A percentile compares a stretch with the other conserved stretches of the same genome.
These are phyloP conservation scores for Diabrotica undecimpunctata DNA, from an alignment of 1,140 invertebrate species.

Conservation along the genomic window DNA sequence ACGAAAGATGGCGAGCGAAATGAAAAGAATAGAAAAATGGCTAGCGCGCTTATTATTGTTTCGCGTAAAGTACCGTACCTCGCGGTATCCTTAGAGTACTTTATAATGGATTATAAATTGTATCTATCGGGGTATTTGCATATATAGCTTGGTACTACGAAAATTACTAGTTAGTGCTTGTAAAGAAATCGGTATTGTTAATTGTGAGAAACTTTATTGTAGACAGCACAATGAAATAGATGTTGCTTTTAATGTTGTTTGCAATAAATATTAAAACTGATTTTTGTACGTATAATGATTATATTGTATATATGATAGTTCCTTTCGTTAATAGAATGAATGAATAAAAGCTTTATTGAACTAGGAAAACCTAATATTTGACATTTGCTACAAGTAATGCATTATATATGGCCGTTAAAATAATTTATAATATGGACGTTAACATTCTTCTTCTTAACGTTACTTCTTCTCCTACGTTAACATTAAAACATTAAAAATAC, in stretches of 20 bases:
- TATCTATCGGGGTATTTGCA: constrained; percentile 20
- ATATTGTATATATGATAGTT: no score
- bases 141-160: constrained; percentile 8
- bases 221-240: background rate
- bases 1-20: constrained; percentile 14
- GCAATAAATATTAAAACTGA: background rate
- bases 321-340: no score
- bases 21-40: constrained; percentile 9
- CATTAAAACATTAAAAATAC: no score
- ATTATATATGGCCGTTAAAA: no score
- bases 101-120: constrained; percentile 22
- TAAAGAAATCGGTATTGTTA: constrained; percentile 11
- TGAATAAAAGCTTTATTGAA: no score
- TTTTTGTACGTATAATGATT: background rate
- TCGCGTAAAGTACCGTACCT: constrained; percentile 12
- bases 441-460: no score
- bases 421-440: no score
- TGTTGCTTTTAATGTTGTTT: background rate
- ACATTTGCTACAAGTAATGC: no score
- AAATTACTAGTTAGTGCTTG: constrained; percentile 4
- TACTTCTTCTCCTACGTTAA: no score
- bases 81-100: constrained; percentile 8
- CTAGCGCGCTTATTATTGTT: constrained; percentile 14
- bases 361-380: no score
- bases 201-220: constrained; percentile 3